phyloP scores from a whole-genome alignment of 2,888 invertebrate species.

The Epinotia nisella region DNA sequence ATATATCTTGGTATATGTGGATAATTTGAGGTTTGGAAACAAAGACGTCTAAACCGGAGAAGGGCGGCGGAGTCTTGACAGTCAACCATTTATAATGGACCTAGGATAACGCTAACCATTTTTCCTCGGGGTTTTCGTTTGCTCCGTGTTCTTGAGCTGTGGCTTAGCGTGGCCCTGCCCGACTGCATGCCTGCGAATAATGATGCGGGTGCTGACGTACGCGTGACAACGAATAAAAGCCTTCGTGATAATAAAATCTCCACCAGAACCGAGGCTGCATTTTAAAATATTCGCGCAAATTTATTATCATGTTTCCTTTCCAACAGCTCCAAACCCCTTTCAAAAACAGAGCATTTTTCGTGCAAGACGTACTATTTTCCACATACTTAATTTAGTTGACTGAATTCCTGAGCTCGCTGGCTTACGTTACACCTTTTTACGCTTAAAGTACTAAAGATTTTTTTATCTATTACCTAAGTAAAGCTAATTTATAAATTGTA shows the following conservation, averaged over 20 bases:
- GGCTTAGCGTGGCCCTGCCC: constrained; percentile 30
- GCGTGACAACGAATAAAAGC: constrained; percentile 75
- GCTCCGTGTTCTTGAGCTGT: constrained; percentile 23
- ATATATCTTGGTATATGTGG: not conserved
- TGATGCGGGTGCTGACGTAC: constrained; percentile 62
- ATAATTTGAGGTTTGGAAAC: constrained; percentile 2
- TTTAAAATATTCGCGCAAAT: constrained; percentile 25
- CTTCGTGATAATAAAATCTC: constrained; percentile 41
- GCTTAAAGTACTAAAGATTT: constrained; percentile 20
- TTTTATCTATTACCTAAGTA: constrained; percentile 16
- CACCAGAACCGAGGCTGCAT: constrained; percentile 31
- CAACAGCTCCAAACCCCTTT: constrained; percentile 23
- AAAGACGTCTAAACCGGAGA: not conserved
- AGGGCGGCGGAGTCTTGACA: not conserved
- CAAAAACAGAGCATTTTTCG: constrained; percentile 23
- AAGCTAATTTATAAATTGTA: constrained; percentile 39
- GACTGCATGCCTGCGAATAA: constrained; percentile 76
- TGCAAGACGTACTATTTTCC: constrained; percentile 13
- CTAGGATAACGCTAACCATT: constrained; percentile 28
- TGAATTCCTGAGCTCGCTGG: constrained; percentile 3
- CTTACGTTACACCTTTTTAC: constrained; percentile 5
- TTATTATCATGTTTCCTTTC: constrained; percentile 25
- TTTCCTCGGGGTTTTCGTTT: constrained; percentile 31
- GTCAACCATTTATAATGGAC: constrained; percentile 18
- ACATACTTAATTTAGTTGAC: constrained; percentile 11